These are phyloP conservation scores for Solenopsis invicta DNA, from an alignment of 1,140 invertebrate species.

Conservation along the genomic window DNA sequence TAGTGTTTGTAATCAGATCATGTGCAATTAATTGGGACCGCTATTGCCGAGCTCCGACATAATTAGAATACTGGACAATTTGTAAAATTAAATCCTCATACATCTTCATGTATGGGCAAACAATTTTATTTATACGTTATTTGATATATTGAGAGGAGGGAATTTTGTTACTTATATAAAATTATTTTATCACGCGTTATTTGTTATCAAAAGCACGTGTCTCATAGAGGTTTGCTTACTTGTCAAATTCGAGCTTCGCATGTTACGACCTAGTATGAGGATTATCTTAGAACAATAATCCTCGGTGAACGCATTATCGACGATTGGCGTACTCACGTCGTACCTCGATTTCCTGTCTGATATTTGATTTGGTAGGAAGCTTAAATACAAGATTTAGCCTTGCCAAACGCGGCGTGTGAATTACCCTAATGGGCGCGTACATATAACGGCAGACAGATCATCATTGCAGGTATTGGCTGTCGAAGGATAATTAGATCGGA, in stretches of 20 bases:
- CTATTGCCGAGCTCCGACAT: neutral
- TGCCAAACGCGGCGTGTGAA: slow-evolving; percentile 56
- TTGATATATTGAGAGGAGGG: no score
- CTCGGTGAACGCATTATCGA: slow-evolving; percentile 12
- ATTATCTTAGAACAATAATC: slow-evolving; percentile 30
- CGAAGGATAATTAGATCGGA: slow-evolving; percentile 49
- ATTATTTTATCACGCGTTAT: neutral
- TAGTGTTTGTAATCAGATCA: slow-evolving; percentile 5
- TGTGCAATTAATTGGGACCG: slow-evolving; percentile 22
- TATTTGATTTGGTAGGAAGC: slow-evolving; percentile 64
- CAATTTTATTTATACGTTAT: neutral
- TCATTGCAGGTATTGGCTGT: slow-evolving; percentile 63
- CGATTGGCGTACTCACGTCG: slow-evolving; percentile 38
- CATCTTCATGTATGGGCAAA: neutral
- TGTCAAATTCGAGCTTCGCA: neutral
- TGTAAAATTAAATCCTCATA: neutral
- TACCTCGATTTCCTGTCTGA: slow-evolving; percentile 31
- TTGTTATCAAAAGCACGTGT: neutral
- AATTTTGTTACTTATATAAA: neutral
- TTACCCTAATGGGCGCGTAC: slow-evolving; percentile 61
- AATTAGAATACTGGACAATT: neutral
- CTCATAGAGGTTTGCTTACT: neutral
- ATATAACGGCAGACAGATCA: slow-evolving; percentile 37
- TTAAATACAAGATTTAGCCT: slow-evolving; percentile 62
- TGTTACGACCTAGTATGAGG: neutral